Percentiles rank a stretch among this genome's conserved stretches.
Evolutionary conservation across 2,888 invertebrate genomes (phyloP).

Genomic region (Nephrocerus scutellatus): DNA sequence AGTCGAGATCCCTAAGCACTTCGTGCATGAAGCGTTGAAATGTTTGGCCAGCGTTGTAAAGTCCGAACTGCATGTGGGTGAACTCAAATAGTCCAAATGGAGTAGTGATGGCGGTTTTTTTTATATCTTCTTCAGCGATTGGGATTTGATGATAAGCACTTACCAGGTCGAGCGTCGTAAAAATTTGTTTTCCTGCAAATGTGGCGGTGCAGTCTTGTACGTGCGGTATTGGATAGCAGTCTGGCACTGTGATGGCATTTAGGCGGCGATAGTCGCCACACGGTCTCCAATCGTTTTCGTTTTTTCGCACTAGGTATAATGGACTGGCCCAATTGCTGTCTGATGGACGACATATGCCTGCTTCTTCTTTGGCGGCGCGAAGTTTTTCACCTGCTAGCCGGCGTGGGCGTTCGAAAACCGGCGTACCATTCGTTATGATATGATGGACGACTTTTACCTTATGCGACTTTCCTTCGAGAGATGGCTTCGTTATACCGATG

Average conservation of each 20-base stretch:
- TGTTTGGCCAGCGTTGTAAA: slow-evolving; percentile 19
- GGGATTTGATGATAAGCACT: slow-evolving; percentile 27
- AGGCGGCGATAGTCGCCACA: slow-evolving; percentile 12
- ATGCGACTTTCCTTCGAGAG: too few relatives aligned
- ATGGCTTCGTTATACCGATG: too few relatives aligned
- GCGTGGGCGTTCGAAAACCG: slow-evolving; percentile 11
- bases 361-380: slow-evolving; percentile 13
- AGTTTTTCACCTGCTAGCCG: slow-evolving; percentile 14
- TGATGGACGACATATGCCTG: slow-evolving; percentile 23
- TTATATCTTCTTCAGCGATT: slow-evolving; percentile 23
- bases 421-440: slow-evolving; percentile 14
- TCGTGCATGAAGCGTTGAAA: slow-evolving; percentile 18
- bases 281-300: slow-evolving; percentile 2
- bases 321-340: background rate
- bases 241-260: slow-evolving; percentile 8
- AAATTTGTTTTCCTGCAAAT: slow-evolving; percentile 7
- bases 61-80: slow-evolving; percentile 16
- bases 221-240: slow-evolving; percentile 9
- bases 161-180: slow-evolving; percentile 22
- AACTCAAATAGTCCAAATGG: slow-evolving; percentile 27
- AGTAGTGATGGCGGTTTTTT: slow-evolving; percentile 33
- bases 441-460: slow-evolving; percentile 1
- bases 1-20: slow-evolving; percentile 14
- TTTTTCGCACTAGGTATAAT: slow-evolving; percentile 5
- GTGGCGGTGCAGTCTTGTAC: slow-evolving; percentile 6